Evolutionary conservation across 2,113 vertebrate species (phyloP), one percentile per base, ranked within the genome.

Genomic region (Columba janthina): DNA sequence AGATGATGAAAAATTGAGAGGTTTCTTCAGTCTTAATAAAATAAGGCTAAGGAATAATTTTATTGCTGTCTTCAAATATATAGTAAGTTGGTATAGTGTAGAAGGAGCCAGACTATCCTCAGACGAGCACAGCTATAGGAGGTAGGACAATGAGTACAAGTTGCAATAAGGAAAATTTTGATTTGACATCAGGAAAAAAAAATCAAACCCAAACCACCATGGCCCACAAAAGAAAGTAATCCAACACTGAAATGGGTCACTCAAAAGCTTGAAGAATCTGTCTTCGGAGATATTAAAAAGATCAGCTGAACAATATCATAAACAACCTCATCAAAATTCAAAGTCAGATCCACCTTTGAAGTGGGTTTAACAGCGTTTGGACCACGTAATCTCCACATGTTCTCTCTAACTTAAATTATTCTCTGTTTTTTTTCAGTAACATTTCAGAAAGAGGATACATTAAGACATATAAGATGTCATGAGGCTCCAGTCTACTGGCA

Each of bases 201-300:
- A 28, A 0, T 0, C 0, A 46, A 46, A 46, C 18, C 44, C 44
- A 46, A 46, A 46, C 8, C 44, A 44, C 2, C 6, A 26, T 6
- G 51, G 7, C 5, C 1, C 1, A 2, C 24, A 72, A 67, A 3
- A 53, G 16, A 83, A 83, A 40, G 15, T 72, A 83, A 72, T 65
- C 10, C 32, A 32, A n/a, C 12, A 66, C 2, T 19, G 36, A 26
- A 50, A 42, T 12, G 2, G 3, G 6, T 85, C 20, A 29, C 7
- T 10, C 4, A 56, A 72, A 42, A 78, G 0, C 2, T 56, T 54
- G 9, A 36, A 29, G 4, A 53, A 66, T 67, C 42, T 75, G 2
- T 82, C 62, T 46, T 83, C 34, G 57, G 9, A 76, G 14, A 17
- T 51, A 76, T 15, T 50, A 1, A 60, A 79, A 89, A 89, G 38